Base-by-base conservation (phyloP, 2,113 vertebrate species). In the Chaetodon auriga region DNA sequence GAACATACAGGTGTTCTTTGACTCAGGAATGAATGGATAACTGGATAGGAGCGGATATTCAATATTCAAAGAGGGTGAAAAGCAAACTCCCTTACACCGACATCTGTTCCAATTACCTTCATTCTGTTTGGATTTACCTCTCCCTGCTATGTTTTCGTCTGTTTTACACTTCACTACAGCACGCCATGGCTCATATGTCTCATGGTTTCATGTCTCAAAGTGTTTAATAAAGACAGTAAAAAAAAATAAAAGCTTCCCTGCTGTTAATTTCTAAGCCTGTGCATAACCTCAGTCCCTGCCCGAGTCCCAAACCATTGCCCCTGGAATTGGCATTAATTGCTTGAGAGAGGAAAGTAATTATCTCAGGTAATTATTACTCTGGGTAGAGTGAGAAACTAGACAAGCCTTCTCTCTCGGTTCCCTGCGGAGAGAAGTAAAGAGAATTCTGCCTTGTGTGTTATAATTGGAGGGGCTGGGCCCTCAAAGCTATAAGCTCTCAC, bases 351-450 rank as follows among this genome's bases (percentile, higher is more conserved):
- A 92, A 95, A 95, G 95, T 95, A 94, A 96, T 95, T 95, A 95
- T 95, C 93, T 93, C 92, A 95, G 95, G 95, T 95, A 95, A 95
- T 96, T 95, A 95, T 95, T 93, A 94, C 91, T 90, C 86, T 89
- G 89, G 86, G 90, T 93, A 83, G 94, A 95, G 94, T 90, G 90
- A 92, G 89, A 86, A 92, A 86, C 86, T 68, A 89, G 86, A 93
- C 89, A 85, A 90, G 84, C 84, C 79, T 89, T 87, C 86, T 91
- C 80, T 62, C 51, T 25, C 49, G 25, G 63, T 55, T 89, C 94
- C 94, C 93, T 89, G 88, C 35, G 83, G 93, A 89, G 89, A 72
- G 60, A 80, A 89, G 87, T 86, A 87, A 89, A 83, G 69, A 91
- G 85, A 93, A 92, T 92, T 93, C 82, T 86, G 82, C 78, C 92